Evolutionary conservation across 1,140 invertebrate genomes (phyloP), one percentile per base, ranked within the genome.

Genomic region (Drosophila nikananu): DNA sequence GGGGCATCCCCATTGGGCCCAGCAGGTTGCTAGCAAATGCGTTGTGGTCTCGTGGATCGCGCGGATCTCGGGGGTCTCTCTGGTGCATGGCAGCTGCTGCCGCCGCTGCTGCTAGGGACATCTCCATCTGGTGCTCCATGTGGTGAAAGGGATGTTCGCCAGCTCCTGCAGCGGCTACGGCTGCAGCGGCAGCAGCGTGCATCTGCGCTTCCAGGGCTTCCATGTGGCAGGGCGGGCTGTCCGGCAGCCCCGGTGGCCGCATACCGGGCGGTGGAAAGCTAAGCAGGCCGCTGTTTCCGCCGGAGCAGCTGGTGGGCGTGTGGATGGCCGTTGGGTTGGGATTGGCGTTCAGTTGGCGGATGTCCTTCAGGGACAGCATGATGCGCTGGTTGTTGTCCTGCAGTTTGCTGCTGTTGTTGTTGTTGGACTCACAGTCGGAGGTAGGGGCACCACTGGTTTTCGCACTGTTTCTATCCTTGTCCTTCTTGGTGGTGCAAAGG

Each of bases 401-500:
- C n/a, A 92, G 77, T 30, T 86, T 92, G 48, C 65, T 91, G 71
- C 78, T 91, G 23, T 92, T 92, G 46, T 93, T 93, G 67, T 81
- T 91, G 32, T 86, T 83, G 46, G 67, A 68, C 42, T 86, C 89
- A 48, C 51, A 70, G 23, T 92, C 86, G 9, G 82, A 70, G 13
- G 57, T 57, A 57, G 65, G 74, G 27, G 73, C 54, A 46, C 54
- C 68, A 8, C 52, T 60, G 23, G 62, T 13, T 51, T 46, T 21
- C 27, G 54, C 32, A 57, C 60, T 37, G 35, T 46, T 66, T 3
- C 49, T 19, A 12, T 84, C 77, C 60, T 91, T 90, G 35, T 84
- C 82, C 57, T 91, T 91, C 55, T 93, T 94, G 70, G 94, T 94
- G 71, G 94, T 93, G 67, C 94, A 94, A 2, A 94, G 81, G 78